phyloP scores from a whole-genome alignment of 1,140 invertebrate genomes.

The Drosophila mauritiana region DNA sequence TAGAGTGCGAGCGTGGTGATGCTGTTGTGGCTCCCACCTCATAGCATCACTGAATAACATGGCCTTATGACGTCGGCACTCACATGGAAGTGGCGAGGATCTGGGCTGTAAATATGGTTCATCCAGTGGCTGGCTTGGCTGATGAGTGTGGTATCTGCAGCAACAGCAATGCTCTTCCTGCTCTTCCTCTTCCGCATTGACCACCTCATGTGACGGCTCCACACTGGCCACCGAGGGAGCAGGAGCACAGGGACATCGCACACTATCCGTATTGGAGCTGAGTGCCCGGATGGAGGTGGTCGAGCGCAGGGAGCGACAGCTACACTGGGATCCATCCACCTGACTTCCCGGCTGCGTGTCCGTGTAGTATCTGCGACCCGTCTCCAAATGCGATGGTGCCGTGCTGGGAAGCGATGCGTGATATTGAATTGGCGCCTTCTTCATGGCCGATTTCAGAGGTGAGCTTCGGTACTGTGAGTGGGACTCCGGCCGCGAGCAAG shows the following conservation, averaged over 20 bases:
- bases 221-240: constrained; percentile 24
- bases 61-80: background rate
- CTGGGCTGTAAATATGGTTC: background rate
- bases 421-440: background rate
- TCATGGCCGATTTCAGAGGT: background rate
- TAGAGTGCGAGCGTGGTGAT: constrained; percentile 9
- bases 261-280: constrained; percentile 22
- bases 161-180: background rate
- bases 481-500: no score
- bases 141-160: background rate
- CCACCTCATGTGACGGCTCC: background rate
- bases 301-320: constrained; percentile 16
- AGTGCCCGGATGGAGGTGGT: constrained; percentile 11
- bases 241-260: constrained; percentile 24
- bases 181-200: background rate
- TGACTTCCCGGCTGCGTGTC: constrained; percentile 5
- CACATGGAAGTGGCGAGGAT: background rate
- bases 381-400: background rate
- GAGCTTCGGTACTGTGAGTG: background rate
- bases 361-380: constrained; percentile 31
- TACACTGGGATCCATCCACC: background rate
- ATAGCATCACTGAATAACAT: background rate
- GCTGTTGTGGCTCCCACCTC: constrained; percentile 10
- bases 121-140: background rate
- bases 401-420: no score